Conservation (phyloP, 53 echinoderm and acorn worm genomes). For the Echinometra lucunter region DNA sequence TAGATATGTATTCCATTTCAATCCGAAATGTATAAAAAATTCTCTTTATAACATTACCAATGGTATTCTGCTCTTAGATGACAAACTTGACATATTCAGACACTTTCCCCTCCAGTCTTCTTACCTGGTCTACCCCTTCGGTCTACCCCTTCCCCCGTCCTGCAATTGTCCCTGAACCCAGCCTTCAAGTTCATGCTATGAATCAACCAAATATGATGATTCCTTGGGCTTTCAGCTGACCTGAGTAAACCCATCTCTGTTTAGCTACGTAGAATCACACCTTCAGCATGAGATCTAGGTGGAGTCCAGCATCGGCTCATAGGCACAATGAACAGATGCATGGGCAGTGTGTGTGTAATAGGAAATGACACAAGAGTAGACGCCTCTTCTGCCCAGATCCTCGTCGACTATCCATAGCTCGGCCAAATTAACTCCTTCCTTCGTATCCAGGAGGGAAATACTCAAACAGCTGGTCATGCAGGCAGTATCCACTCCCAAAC, state of each 20-base stretch:
- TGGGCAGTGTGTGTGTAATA: conserved; percentile 62
- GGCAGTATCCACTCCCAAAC: conserved; percentile 33
- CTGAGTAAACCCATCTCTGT: conserved; percentile 2
- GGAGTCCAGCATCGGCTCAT: conserved; percentile 32
- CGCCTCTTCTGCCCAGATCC: conserved; percentile 58
- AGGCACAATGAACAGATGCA: conserved; percentile 69
- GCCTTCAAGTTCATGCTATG: neutral
- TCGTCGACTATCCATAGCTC: conserved; percentile 63
- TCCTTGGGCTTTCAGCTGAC: conserved; percentile 11
- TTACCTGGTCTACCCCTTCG: conserved; percentile 33
- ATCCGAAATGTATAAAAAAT: neutral
- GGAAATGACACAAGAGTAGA: conserved; percentile 72
- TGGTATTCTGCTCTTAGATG: neutral
- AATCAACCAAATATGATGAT: neutral
- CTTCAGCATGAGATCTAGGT: conserved; percentile 20
- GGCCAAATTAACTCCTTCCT: conserved; percentile 71
- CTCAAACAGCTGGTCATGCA: conserved; percentile 21
- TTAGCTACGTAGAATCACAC: conserved; percentile 34
- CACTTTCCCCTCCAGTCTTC: neutral
- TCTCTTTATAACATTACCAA: neutral
- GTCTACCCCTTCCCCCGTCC: conserved; percentile 23
- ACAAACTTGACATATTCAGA: neutral
- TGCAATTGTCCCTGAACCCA: conserved; percentile 22
- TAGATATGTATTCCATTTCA: neutral
- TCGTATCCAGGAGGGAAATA: conserved; percentile 13